Conservation (phyloP, 92 coral and sea anemone species). For the Epizoanthus scotinus region DNA sequence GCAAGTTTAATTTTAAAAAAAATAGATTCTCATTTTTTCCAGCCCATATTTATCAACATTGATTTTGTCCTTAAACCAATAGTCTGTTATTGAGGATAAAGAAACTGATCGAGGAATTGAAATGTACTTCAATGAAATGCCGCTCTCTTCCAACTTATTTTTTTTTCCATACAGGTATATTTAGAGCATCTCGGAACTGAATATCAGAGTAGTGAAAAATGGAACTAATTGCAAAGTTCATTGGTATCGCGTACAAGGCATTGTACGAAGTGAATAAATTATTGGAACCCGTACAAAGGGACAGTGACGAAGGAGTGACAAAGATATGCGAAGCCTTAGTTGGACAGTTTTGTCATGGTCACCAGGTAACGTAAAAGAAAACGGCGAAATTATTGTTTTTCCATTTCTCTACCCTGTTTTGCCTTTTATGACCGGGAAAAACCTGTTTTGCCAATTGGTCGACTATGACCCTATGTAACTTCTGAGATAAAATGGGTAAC, state of each 20-base stretch:
- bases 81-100: no score
- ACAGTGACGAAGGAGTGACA: background rate
- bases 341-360: background rate
- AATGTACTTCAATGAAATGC: no score
- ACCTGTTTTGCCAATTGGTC: background rate
- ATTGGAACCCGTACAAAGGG: background rate
- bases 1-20: no score
- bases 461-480: background rate
- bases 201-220: background rate
- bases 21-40: no score
- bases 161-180: no score
- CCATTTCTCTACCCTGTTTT: background rate
- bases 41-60: no score
- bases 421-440: background rate
- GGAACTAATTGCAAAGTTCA: background rate
- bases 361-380: background rate
- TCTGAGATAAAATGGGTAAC: slow-evolving; percentile 7
- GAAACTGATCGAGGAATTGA: no score
- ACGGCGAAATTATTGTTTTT: background rate
- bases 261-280: no score
- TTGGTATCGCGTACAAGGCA: background rate
- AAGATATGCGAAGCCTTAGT: background rate
- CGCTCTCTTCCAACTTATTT: no score
- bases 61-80: no score
- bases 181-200: no score